Percentiles rank a stretch among this genome's conserved stretches.
Conservation (phyloP, 2,113 vertebrate genomes). For the Tragelaphus buxtoni region DNA sequence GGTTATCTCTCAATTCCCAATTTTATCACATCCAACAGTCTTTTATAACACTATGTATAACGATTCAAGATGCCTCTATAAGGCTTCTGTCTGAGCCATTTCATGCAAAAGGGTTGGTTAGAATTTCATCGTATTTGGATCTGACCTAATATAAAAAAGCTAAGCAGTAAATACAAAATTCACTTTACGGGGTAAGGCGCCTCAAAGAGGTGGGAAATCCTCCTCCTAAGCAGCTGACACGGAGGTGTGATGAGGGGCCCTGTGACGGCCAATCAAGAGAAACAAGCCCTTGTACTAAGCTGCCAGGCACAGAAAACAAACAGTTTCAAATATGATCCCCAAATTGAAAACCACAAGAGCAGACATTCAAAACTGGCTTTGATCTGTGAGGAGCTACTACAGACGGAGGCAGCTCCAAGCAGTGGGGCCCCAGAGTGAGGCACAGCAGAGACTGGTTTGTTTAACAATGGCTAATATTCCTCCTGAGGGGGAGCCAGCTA, state of each 20-base stretch:
- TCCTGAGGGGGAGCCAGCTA: not conserved
- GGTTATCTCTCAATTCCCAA: not conserved
- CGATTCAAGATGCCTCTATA: not conserved
- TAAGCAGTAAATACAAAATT: not conserved
- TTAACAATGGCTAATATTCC: conserved; percentile 11
- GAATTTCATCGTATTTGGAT: not conserved
- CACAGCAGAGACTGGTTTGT: not conserved
- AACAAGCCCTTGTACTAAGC: not conserved
- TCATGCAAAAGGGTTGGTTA: not conserved
- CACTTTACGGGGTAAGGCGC: not conserved
- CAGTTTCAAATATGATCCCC: not conserved
- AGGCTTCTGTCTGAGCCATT: not conserved
- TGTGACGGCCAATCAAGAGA: not conserved
- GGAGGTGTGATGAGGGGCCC: not conserved
- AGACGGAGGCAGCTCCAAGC: not conserved
- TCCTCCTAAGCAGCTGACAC: not conserved
- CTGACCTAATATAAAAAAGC: not conserved
- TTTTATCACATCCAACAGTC: not conserved
- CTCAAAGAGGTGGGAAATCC: not conserved
- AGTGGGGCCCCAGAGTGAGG: not conserved
- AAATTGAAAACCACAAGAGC: conserved; percentile 24
- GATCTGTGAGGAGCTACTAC: not conserved
- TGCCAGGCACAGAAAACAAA: not conserved
- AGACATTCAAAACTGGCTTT: not conserved
- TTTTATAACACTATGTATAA: conserved; percentile 1